Evolutionary conservation across 2,888 invertebrate genomes (phyloP), one percentile per base, ranked within the genome.

Genomic region (Opisthograptis luteolata): DNA sequence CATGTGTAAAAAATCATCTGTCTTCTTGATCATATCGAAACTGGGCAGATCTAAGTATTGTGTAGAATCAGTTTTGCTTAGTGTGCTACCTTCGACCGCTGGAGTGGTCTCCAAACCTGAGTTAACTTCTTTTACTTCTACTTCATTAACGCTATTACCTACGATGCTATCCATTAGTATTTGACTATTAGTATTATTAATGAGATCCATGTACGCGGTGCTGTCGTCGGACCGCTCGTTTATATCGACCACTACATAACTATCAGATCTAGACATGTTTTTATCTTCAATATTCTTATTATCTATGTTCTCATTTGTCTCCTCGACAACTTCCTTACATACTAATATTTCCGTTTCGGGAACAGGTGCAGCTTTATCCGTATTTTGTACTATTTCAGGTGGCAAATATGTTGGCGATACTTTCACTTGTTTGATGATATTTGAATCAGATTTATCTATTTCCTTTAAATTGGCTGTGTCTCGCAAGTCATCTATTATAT

Each of bases 321-420:
- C 51, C 47, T 53, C 66, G 10, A 55, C 43, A 41, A 56, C 43
- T 50, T 63, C 49, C 47, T 44, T 61, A 40, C 50, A 51, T 34
- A 57, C 52, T 56, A 62, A 51, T 36, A 36, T 59, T 36, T 55
- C 60, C 55, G 45, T 53, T 44, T 58, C 57, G 20, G 49, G 42
- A 48, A 43, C 44, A 48, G 47, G 28, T 37, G 55, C 55, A 60
- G 68, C 54, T 52, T 68, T 68, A 76, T 55, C 59, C 58, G 62
- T 70, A 73, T 64, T 85, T 87, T 87, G 86, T 86, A 86, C 85
- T 84, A 60, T 72, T 68, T 79, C 82, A 85, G 83, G 79, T 74
- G 75, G 70, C 71, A 71, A 69, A 60, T 63, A 57, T 58, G 53
- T 53, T 44, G 59, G 60, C 58, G 54, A 50, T 54, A 60, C 64